Evolutionary conservation across 35 echinoderm and acorn worm genomes (phyloP), one percentile per base, ranked within the genome.

Genomic region (Apostichopus californicus): DNA sequence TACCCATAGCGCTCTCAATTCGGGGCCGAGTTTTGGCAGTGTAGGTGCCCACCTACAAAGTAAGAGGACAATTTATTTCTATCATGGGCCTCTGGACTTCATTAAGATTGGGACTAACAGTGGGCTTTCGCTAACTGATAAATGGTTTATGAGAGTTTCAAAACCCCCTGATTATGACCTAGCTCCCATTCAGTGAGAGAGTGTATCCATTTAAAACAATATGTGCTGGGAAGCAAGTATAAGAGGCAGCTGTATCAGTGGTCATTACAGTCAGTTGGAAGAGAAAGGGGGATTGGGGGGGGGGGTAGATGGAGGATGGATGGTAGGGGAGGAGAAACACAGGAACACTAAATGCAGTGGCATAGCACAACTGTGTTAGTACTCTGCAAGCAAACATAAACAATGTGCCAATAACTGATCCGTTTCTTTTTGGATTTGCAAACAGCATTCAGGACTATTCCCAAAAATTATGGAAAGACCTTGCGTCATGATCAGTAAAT

Each of bases 1-100:
- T 92, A 26, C 97, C 97, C 34, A 99, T 77, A 61, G 88, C 75
- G 85, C 97, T 99, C 85, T 99, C 97, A 89, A 99, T 99, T 78
- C 71, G 87, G 14, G 97, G 97, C 78, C 95, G 71, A 52, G 95
- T 99, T 78, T 93, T 94, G 81, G 95, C 93, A 72, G 95, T 98
- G 85, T 93, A 96, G 26, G 95, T 96, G 13, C 97, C 97, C 81
- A 96, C 97, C 97, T 99, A 91, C 57, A 91, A 91, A 87, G 90
- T 65, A 78, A 91, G 77, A 91, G 25, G 71, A 78, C 25, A 87
- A 65, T 73, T 72, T 5, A 89, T 18, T 87, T 87, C 58, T 60
- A 7, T 34, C 13, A 79, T 12, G 11, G 78, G 78, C 58, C 34
- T 46, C 34, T 46, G 34, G 34, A 46, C 34, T 46, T 46, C 34